These are phyloP conservation scores for Acrocephalus kingi DNA, from an alignment of 2,113 vertebrate species.

Conservation along the genomic window DNA sequence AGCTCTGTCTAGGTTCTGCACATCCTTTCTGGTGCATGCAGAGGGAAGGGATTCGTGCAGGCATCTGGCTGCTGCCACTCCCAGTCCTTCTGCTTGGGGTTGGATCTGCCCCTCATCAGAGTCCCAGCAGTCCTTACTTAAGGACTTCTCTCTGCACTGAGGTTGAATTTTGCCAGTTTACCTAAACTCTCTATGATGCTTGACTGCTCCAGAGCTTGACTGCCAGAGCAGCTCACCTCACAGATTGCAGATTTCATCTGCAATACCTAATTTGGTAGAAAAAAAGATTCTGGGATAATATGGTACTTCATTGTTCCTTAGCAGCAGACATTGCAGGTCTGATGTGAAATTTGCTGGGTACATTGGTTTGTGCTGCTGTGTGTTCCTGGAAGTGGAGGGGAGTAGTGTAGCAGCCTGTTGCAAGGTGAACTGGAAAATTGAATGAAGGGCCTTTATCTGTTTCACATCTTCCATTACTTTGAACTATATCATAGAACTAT, in stretches of 20 bases:
- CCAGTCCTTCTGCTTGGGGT: not conserved
- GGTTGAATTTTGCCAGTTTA: not conserved
- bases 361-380: not conserved
- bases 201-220: not conserved
- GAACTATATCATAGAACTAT: not conserved
- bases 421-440: not conserved
- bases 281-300: not conserved
- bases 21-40: not conserved
- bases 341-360: no score
- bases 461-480: not conserved
- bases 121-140: not conserved
- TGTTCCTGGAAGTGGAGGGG: not conserved
- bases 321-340: not conserved
- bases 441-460: not conserved
- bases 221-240: not conserved
- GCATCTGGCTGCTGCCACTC: not conserved
- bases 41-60: not conserved
- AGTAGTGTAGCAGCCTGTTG: not conserved
- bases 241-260: not conserved
- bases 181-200: not conserved
- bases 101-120: fast-evolving
- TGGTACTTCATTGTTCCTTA: not conserved
- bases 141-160: not conserved
- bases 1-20: not conserved
- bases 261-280: not conserved